phyloP scores from a whole-genome alignment of 1,140 invertebrate species.

The Bombus vancouverensis region DNA sequence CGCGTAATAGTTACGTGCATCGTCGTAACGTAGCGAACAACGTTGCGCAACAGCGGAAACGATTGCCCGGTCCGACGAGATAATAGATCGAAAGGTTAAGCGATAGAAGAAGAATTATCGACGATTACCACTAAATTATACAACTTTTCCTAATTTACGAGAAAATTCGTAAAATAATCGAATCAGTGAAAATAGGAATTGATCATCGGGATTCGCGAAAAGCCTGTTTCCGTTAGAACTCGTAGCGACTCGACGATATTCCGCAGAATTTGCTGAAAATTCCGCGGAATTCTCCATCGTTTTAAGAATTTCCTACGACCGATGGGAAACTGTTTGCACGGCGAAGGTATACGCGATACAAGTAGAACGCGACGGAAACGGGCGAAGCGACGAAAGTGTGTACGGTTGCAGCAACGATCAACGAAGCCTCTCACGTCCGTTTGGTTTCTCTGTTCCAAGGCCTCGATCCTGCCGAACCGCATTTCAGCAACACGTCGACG shows the following conservation, averaged over 20 bases:
- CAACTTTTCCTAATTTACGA: no score
- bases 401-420: conserved; percentile 10
- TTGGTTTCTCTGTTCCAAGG: conserved; percentile 83
- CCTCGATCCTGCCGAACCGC: conserved; percentile 95
- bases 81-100: background rate
- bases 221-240: no score
- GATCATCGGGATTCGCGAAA: no score
- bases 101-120: background rate
- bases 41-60: background rate
- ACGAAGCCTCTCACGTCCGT: conserved; percentile 30
- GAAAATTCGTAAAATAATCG: no score
- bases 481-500: conserved; percentile 92
- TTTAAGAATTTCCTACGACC: no score
- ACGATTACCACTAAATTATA: background rate
- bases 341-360: no score
- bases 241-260: no score
- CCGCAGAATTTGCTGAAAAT: no score
- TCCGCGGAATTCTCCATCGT: no score
- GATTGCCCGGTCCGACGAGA: background rate
- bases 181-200: no score
- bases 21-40: background rate
- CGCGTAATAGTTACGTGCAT: background rate
- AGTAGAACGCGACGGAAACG: no score
- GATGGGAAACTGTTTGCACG: no score
- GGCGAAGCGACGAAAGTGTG: background rate